Conservation (phyloP, 64 coral and sea anemone species). For the Anthopleura sola region DNA sequence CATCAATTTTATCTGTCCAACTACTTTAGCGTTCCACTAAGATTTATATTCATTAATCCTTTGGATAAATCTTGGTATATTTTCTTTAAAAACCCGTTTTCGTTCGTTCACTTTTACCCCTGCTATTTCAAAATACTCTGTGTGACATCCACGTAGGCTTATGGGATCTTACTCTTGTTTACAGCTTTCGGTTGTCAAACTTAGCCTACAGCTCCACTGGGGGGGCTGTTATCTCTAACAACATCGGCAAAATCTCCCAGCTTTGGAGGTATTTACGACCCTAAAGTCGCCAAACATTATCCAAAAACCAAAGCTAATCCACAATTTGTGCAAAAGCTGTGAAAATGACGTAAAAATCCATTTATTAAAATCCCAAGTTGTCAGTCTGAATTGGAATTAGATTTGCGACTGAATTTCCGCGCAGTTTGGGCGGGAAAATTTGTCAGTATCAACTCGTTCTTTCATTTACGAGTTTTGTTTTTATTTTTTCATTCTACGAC, state of each 20-base stretch:
- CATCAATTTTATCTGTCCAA: background rate
- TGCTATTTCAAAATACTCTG: slow-evolving; percentile 6
- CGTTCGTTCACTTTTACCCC: background rate
- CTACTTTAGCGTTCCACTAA: background rate
- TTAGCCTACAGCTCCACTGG: background rate
- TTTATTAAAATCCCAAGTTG: background rate
- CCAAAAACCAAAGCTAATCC: background rate
- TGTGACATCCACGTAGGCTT: background rate
- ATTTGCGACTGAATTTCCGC: too few species aligned
- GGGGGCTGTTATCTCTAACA: slow-evolving; percentile 4
- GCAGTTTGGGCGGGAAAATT: too few species aligned
- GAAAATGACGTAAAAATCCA: background rate
- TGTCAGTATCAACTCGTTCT: too few species aligned
- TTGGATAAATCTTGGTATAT: slow-evolving; percentile 15
- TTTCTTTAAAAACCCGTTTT: slow-evolving; percentile 10
- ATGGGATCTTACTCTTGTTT: background rate
- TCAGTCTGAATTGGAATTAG: background rate
- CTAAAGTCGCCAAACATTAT: background rate
- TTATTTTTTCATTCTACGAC: background rate
- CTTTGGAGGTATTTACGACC: background rate
- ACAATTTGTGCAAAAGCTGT: background rate
- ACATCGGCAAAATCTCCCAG: background rate
- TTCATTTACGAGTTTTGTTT: background rate
- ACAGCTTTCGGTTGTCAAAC: background rate
- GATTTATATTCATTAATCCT: background rate